These are phyloP conservation scores for Nerophis lumbriciformis DNA, from an alignment of 2,113 vertebrate genomes.

Conservation along the genomic window DNA sequence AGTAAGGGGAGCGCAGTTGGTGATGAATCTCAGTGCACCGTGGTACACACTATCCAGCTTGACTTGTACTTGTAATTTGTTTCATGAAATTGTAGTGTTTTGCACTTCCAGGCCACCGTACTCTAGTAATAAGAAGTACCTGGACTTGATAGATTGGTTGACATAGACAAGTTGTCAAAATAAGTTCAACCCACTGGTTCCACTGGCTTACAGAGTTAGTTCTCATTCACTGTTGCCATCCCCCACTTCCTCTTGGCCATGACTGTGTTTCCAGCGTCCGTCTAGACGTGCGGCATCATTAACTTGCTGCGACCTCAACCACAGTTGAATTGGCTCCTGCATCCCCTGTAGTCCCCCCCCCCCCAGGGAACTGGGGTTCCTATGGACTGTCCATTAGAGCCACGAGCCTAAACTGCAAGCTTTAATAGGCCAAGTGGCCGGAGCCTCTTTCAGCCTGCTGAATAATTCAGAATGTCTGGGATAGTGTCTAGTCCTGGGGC, in stretches of 20 bases:
- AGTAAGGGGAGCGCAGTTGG: no score
- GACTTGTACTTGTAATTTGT: no score
- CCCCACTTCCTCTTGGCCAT: slow-evolving; percentile 43
- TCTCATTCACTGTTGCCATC: slow-evolving; percentile 41
- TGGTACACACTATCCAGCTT: no score
- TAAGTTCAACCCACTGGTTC: no score
- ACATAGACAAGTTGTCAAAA: no score
- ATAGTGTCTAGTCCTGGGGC: slow-evolving; percentile 75
- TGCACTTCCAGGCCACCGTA: no score
- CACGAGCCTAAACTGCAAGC: slow-evolving; percentile 61
- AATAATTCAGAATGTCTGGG: slow-evolving; percentile 90
- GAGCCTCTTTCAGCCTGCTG: slow-evolving; percentile 80
- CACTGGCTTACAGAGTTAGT: slow-evolving; percentile 9
- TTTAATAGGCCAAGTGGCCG: slow-evolving; percentile 80
- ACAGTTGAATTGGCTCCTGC: slow-evolving; percentile 81
- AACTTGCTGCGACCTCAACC: slow-evolving; percentile 68
- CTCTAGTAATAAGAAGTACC: no score
- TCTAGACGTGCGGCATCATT: slow-evolving; percentile 75
- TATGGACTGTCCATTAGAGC: slow-evolving; percentile 79
- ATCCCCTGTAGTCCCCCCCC: slow-evolving; percentile 64
- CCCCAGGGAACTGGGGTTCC: slow-evolving; percentile 61
- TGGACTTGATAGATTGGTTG: no score
- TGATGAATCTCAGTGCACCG: no score
- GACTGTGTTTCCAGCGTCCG: slow-evolving; percentile 54
- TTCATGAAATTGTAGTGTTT: no score